Base-by-base conservation (phyloP, 2,888 invertebrate species). In the Cyclophora punctaria region DNA sequence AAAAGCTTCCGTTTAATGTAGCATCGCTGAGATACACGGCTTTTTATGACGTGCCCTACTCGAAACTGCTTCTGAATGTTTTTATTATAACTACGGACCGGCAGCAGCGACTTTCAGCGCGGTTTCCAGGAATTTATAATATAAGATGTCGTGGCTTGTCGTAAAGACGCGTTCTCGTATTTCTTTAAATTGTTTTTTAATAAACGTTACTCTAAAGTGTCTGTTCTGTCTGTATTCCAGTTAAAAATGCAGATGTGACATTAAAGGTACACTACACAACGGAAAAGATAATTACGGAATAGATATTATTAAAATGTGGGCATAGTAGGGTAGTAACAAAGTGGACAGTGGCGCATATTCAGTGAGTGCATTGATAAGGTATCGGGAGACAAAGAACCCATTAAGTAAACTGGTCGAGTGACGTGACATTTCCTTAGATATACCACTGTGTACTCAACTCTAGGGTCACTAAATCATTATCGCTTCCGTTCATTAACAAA, bases 351-450 rank as follows among this genome's bases (percentile, higher is more conserved):
- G 64, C 67, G 68, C 71, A 69, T 62, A n/a, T 20, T 20, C 2
- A 67, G 67, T 70, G 67, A 70, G 63, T 68, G 66, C 69, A 66
- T 63, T 76, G 86, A 87, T 87, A 87, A 83, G 74, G 71, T 85
- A 83, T 82, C 81, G 69, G 69, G 71, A 82, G 84, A 87, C 87
- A 87, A 87, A 86, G 87, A 85, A 81, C 86, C 80, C 83, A 87
- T 86, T 84, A 85, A 80, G 73, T 75, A 67, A 71, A 75, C 71
- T 78, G 73, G 70, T 62, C 67, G 77, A 77, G 74, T 81, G 85
- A 87, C 79, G 81, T 78, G 85, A 82, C 86, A 78, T 82, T 86
- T 86, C 86, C 86, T 87, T 80, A 79, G 85, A 84, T 84, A 85
- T 82, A 79, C 71, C 65, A 68, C 68, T 65, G 71, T 69, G 75